Percentiles rank a stretch among this genome's conserved stretches.
Conservation (phyloP, 2,113 vertebrate species). For the Chinchilla lanigera region DNA sequence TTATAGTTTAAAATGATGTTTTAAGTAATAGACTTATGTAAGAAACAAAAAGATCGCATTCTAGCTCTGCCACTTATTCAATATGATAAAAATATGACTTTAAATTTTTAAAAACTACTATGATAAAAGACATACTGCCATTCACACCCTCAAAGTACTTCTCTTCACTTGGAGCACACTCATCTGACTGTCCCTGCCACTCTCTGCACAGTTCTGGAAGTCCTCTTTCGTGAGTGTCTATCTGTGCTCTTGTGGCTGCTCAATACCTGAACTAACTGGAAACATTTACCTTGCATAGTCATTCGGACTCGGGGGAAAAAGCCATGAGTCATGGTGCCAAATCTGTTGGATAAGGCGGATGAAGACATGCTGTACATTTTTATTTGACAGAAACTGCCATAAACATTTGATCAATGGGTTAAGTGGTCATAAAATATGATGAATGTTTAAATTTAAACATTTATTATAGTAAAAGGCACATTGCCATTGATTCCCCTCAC, state of each 20-base stretch:
- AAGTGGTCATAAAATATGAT: not conserved
- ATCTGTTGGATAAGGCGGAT: not conserved
- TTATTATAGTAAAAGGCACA: not conserved
- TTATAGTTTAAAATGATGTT: conserved; percentile 35
- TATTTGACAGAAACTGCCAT: not conserved
- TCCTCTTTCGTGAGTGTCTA: not conserved
- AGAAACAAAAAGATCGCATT: conserved; percentile 25
- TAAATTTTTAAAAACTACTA: not conserved
- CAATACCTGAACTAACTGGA: not conserved
- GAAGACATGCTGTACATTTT: not conserved
- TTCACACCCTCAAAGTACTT: not conserved
- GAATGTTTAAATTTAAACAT: not conserved
- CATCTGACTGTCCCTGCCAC: not conserved
- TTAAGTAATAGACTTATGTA: not conserved
- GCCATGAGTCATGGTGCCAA: not conserved
- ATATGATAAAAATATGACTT: not conserved
- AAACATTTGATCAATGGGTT: not conserved
- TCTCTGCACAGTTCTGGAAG: not conserved
- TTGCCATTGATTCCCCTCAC: not conserved
- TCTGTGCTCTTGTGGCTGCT: not conserved
- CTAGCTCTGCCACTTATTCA: conserved; percentile 2
- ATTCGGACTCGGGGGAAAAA: not conserved
- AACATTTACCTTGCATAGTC: not conserved
- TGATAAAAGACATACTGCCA: not conserved
- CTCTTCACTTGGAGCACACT: not conserved